Evolutionary conservation across 2,797 vertebrate species (phyloP).

Genomic region (Synaphobranchus kaupii): DNA sequence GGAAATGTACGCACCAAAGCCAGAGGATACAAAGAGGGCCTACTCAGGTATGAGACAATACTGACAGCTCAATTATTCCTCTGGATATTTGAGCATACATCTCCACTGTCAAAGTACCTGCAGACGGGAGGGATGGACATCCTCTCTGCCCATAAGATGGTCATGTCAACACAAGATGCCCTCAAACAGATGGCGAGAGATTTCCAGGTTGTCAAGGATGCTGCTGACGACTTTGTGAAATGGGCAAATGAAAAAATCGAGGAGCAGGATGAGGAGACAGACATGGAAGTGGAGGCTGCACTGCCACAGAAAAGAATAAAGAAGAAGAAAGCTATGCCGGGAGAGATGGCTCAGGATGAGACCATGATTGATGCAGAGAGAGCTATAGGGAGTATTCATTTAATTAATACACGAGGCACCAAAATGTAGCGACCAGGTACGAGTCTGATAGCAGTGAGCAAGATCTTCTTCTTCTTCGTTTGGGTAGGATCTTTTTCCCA

Average conservation of each 20-base stretch:
- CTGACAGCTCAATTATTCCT: constrained; percentile 34
- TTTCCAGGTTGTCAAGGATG: constrained; percentile 33
- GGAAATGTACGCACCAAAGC: not conserved
- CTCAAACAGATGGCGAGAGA: too few relatives aligned
- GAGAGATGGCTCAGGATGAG: constrained; percentile 37
- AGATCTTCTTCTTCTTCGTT: too few relatives aligned
- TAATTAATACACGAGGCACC: too few relatives aligned
- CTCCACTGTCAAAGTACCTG: constrained; percentile 38
- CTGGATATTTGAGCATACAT: constrained; percentile 36
- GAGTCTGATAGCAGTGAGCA: too few relatives aligned
- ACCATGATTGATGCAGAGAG: constrained; percentile 25
- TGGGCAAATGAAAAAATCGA: constrained; percentile 39
- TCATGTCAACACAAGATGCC: constrained; percentile 24
- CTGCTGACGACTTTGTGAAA: constrained; percentile 40
- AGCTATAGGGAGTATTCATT: too few relatives aligned
- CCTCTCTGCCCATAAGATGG: constrained; percentile 34
- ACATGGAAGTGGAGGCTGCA: constrained; percentile 31
- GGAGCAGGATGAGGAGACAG: constrained; percentile 29
- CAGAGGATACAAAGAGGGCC: constrained; percentile 16
- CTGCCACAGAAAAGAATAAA: constrained; percentile 28
- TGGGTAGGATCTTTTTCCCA: too few relatives aligned
- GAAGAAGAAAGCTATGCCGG: constrained; percentile 33
- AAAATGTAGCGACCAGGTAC: too few relatives aligned
- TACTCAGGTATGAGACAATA: constrained; percentile 30
- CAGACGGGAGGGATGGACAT: constrained; percentile 34